Conservation (phyloP, 2,113 vertebrate genomes). For the Paraplagusia blochii region DNA sequence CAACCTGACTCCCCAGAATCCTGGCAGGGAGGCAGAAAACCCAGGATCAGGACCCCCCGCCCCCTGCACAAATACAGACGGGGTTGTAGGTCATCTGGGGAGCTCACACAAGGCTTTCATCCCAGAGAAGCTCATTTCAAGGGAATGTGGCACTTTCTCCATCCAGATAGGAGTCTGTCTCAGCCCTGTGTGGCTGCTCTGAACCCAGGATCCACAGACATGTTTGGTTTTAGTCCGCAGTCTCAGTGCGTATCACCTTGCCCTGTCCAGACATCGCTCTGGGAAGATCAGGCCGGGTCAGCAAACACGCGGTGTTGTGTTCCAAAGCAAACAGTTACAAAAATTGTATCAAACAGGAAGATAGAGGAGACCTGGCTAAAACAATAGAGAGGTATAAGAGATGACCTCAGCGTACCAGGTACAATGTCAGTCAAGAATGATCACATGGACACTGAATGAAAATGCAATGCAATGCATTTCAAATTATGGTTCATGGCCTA, state of each 20-base stretch:
- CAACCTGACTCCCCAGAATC: slow-evolving; percentile 60
- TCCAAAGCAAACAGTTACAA: slow-evolving; percentile 66
- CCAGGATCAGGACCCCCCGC: slow-evolving; percentile 66
- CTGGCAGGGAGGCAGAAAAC: slow-evolving; percentile 62
- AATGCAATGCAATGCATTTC: no score
- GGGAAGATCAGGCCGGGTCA: slow-evolving; percentile 75
- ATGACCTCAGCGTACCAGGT: not conserved
- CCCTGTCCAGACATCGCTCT: slow-evolving; percentile 65
- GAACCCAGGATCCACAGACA: slow-evolving; percentile 78
- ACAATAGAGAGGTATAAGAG: slow-evolving; percentile 30
- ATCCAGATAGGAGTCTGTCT: slow-evolving; percentile 76
- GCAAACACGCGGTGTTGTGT: slow-evolving; percentile 70
- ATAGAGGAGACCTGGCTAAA: slow-evolving; percentile 18
- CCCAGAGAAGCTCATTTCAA: slow-evolving; percentile 75
- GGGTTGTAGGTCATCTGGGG: slow-evolving; percentile 70
- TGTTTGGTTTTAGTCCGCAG: slow-evolving; percentile 80
- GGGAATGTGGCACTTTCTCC: slow-evolving; percentile 73
- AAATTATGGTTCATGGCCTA: no score
- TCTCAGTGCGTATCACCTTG: slow-evolving; percentile 77
- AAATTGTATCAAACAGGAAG: slow-evolving; percentile 62
- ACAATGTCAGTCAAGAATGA: not conserved
- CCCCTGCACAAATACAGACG: slow-evolving; percentile 73
- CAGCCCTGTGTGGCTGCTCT: slow-evolving; percentile 79
- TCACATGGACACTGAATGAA: not conserved
- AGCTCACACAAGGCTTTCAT: slow-evolving; percentile 76